Evolutionary conservation across 2,797 vertebrate genomes (phyloP), one percentile per base, ranked within the genome.

Genomic region (Pempheris klunzingeri): DNA sequence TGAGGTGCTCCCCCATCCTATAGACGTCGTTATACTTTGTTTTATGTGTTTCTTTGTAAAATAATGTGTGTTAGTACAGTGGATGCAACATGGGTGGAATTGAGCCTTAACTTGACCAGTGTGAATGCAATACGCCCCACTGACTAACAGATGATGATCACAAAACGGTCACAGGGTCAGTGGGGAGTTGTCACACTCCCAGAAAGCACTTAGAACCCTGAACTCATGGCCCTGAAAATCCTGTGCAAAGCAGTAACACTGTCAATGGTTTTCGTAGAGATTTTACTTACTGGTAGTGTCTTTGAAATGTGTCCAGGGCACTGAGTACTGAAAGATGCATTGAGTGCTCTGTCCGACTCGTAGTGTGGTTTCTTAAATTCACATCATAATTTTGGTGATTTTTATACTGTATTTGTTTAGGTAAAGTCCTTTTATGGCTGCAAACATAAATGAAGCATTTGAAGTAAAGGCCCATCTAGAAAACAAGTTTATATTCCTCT

Each of bases 151-250:
- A 80, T 70, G 84, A 87, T 81, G 87, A 78, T 66, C 73, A 52
- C 72, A 73, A 64, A 78, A 44, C 0, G 13, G 75, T 88, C 82
- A 50, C 62, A 60, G 72, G 61, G 65, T 78, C 54, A 80, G 28
- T 30, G 4, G 77, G 84, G 80, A 88, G 62, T 78, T 81, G 78
- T 86, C 73, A 53, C 2, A 34, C 77, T 79, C 67, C 72, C 68
- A 46, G 62, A 82, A 80, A 86, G 87, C 87, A 90, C 83, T 85
- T 81, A 86, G 75, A 85, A 80, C 74, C 67, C 73, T 80, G 64
- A 86, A 71, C 81, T 46, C 73, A n/a, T 83, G 86, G 69, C 80
- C 79, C 46, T 0, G 1, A 47, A 78, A 87, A 72, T 61, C 53
- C 64, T 74, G 53, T 69, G 68, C 71, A 77, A 75, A 82, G 77